These are phyloP conservation scores for Drosophila melanica DNA, from an alignment of 1,140 invertebrate genomes.

Conservation along the genomic window DNA sequence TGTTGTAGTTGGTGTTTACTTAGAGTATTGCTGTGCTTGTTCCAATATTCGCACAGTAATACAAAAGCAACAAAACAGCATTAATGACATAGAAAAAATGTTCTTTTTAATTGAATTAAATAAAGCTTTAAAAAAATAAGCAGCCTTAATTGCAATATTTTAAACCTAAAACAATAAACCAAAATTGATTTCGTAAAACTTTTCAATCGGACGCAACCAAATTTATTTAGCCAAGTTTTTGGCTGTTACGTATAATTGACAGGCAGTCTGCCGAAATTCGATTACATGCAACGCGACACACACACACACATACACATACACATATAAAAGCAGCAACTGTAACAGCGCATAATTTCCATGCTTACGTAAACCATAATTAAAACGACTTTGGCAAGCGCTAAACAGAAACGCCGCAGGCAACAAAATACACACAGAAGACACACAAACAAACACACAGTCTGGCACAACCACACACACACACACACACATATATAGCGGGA, in stretches of 20 bases:
- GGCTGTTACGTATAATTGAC: constrained; percentile 37
- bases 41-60: constrained; percentile 2
- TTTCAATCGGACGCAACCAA: constrained; percentile 45
- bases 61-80: constrained; percentile 26
- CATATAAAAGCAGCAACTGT: constrained; percentile 12
- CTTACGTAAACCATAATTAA: constrained; percentile 76
- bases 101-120: too few relatives aligned
- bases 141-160: background rate
- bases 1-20: background rate
- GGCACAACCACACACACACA: constrained; percentile 10
- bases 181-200: constrained; percentile 29
- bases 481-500: background rate
- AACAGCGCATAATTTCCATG: constrained; percentile 69
- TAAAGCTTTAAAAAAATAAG: too few relatives aligned
- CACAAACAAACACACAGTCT: constrained; percentile 7
- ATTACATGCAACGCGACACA: constrained; percentile 36
- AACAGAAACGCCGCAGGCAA: constrained; percentile 55
- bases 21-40: background rate
- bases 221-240: constrained; percentile 13
- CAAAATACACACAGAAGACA: constrained; percentile 19
- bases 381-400: constrained; percentile 69
- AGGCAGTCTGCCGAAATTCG: constrained; percentile 44
- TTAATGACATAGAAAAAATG: too few relatives aligned
- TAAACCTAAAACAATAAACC: background rate
- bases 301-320: constrained; percentile 1